Evolutionary conservation across 2,888 invertebrate genomes (phyloP), one percentile per base, ranked within the genome.

Genomic region (Agrotis puta): DNA sequence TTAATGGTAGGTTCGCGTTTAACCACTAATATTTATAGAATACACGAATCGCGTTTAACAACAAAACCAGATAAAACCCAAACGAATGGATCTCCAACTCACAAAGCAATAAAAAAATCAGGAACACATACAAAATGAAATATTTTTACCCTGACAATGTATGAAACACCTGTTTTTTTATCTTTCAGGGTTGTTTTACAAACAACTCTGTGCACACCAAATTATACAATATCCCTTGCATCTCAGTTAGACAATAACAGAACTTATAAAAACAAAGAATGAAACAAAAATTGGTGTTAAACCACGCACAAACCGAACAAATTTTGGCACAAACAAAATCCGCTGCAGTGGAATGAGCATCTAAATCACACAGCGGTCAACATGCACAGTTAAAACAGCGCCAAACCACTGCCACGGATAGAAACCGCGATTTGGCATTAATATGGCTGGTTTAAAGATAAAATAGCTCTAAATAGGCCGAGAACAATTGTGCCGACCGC

Each of bases 351-450:
- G n/a, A 48, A 79, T 73, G 54, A 39, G 57, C 67, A 54, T 51
- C 67, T 79, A 79, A 79, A 79, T 79, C 82, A 79, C 66, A 9
- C 9, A 33, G 50, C 18, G 57, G 66, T 82, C 61, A 59, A 63
- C 61, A 79, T 33, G 73, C 54, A 48, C 54, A 56, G 79, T 68
- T 62, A 56, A 72, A 73, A 65, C 64, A 48, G 82, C 64, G 79
- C 79, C 79, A 79, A 82, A 82, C 79, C 79, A 51, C 74, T 48
- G 74, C 33, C 43, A 39, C 58, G n/a, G 54, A 24, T 67, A 79
- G 79, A 53, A 67, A 68, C 79, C 82, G 14, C 79, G 39, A 68
- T 82, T 79, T 79, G 82, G 67, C 79, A 79, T 82, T 66, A 62
- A 62, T 79, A 68, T 73, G 22, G 64, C 57, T 64, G 61, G 53